Evolutionary conservation across 2,888 invertebrate species (phyloP).

Genomic region (Meiosimyza decipiens): DNA sequence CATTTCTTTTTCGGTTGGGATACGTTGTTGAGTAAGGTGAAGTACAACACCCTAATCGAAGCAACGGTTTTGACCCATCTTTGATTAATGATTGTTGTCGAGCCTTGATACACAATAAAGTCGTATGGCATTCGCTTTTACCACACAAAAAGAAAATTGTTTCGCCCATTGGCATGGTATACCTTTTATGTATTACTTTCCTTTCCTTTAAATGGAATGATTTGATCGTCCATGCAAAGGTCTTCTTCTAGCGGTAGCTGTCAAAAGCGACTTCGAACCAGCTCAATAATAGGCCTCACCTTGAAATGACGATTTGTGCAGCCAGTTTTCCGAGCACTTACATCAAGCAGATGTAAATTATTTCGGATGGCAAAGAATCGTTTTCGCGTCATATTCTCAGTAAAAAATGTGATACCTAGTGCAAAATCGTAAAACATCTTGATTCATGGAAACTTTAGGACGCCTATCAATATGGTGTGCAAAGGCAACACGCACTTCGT

Average conservation of each 20-base stretch:
- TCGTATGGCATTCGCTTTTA: not conserved
- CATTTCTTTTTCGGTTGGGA: too few species aligned
- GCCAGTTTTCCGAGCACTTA: not conserved
- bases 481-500: not conserved
- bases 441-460: not conserved
- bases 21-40: too few species aligned
- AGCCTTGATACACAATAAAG: not conserved
- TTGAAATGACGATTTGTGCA: slow-evolving; percentile 14
- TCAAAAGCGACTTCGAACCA: not conserved
- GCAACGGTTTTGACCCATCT: too few species aligned
- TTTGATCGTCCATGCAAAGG: not conserved
- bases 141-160: not conserved
- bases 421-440: not conserved
- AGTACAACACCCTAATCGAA: too few species aligned
- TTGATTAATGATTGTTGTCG: not conserved
- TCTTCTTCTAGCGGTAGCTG: slow-evolving; percentile 8
- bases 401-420: not conserved
- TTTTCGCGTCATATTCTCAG: too few species aligned
- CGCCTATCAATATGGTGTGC: not conserved
- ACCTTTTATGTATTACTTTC: not conserved
- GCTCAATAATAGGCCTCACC: not conserved
- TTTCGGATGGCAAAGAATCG: not conserved
- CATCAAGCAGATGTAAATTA: not conserved
- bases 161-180: not conserved
- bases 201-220: slow-evolving; percentile 3